Evolutionary conservation across 2,113 vertebrate genomes (phyloP).

Genomic region (Taurulus bubalis): DNA sequence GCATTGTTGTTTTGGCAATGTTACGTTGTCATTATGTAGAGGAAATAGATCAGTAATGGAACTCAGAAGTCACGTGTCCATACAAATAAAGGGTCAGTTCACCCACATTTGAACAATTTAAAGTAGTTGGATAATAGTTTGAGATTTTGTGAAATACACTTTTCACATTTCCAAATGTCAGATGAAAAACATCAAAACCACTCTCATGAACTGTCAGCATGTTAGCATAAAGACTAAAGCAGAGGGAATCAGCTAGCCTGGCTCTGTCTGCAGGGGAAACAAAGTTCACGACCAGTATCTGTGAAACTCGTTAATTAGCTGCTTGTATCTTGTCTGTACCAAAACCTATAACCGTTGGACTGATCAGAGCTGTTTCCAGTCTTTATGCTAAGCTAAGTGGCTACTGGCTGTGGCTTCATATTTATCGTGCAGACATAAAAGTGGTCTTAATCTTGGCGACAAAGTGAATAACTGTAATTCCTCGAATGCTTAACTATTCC

Average conservation of each 20-base stretch:
- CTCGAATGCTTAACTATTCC: too few relatives aligned
- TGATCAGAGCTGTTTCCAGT: not conserved
- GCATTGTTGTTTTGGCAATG: constrained; percentile 17
- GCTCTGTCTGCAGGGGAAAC: not conserved
- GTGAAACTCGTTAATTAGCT: not conserved
- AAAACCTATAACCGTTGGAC: not conserved
- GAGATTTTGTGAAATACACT: not conserved
- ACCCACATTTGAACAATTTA: not conserved
- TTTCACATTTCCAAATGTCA: not conserved
- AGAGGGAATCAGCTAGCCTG: not conserved
- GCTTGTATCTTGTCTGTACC: not conserved
- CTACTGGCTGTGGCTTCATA: not conserved
- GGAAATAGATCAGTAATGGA: constrained; percentile 36
- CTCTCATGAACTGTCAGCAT: not conserved
- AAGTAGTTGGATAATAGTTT: not conserved
- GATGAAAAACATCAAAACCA: not conserved
- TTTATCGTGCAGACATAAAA: not conserved
- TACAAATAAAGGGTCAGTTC: not conserved
- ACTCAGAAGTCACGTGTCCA: not conserved
- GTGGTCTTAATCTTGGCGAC: not conserved
- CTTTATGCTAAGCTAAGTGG: constrained; percentile 1
- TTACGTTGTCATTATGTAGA: constrained; percentile 40
- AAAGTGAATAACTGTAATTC: not conserved
- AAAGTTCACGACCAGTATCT: not conserved
- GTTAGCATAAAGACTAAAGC: not conserved